phyloP scores from a whole-genome alignment of 2,888 invertebrate species.

The Lasioglossum malachurum region DNA sequence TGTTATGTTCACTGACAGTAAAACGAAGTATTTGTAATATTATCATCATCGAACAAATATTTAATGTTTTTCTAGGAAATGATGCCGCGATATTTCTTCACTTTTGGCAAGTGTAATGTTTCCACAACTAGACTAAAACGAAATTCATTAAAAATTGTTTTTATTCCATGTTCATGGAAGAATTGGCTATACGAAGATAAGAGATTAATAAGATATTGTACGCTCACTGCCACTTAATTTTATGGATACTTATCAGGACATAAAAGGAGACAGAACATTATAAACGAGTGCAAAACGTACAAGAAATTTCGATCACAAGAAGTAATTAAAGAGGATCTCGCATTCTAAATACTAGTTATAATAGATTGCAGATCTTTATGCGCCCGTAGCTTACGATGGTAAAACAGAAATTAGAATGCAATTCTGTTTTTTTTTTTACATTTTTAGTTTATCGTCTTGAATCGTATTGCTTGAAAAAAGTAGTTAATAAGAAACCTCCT shows the following conservation, averaged over 20 bases:
- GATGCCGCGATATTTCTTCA: neutral
- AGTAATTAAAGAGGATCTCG: neutral
- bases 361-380: neutral
- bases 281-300: neutral
- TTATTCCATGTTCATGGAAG: neutral
- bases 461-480: neutral
- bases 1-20: neutral
- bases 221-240: neutral
- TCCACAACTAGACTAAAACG: neutral
- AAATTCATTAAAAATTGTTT: neutral
- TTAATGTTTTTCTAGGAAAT: neutral
- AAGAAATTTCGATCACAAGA: neutral
- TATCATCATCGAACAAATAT: neutral
- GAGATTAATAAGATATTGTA: neutral
- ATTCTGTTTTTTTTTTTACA: neutral
- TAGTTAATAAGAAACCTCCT: too few species aligned
- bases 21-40: neutral
- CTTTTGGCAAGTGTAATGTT: neutral
- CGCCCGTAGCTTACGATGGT: neutral
- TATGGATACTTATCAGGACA: neutral
- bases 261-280: neutral
- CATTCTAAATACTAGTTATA: neutral
- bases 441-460: neutral
- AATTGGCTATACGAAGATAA: neutral
- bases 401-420: neutral